A percentile compares a stretch with the other conserved stretches of the same genome.
Evolutionary conservation across 2,888 invertebrate genomes (phyloP).

Genomic region (Mongoloraphidia duomilia): DNA sequence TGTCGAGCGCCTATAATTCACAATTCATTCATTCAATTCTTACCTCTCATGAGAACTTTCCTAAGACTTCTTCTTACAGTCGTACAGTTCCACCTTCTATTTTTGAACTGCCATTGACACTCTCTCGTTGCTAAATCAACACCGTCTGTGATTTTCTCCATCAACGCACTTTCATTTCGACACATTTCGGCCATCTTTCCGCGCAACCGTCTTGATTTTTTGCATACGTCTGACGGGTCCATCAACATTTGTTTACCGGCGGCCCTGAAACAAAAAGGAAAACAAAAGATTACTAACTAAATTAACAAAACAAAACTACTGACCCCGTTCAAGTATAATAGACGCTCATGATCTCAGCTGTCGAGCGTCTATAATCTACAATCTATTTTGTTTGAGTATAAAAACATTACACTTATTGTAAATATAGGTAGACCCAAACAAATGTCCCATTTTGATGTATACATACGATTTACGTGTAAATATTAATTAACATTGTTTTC

Average conservation of each 20-base stretch:
- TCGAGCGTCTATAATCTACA: too few relatives aligned
- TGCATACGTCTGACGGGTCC: conserved; percentile 80
- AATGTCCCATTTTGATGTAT: too few relatives aligned
- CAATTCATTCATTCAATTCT: conserved; percentile 19
- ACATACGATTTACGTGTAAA: too few relatives aligned
- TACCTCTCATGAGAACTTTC: conserved; percentile 77
- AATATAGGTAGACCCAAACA: too few relatives aligned
- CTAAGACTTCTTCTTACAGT: conserved; percentile 64
- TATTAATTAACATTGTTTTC: too few relatives aligned
- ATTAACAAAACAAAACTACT: too few relatives aligned
- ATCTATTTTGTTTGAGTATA: too few relatives aligned
- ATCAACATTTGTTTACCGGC: conserved; percentile 75
- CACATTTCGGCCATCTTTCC: conserved; percentile 72
- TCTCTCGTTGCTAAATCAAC: conserved; percentile 70
- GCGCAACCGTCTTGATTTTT: conserved; percentile 62
- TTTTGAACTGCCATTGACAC: conserved; percentile 76
- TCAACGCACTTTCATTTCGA: conserved; percentile 63
- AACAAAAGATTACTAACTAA: conserved; percentile 3
- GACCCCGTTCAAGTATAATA: too few relatives aligned
- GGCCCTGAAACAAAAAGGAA: conserved; percentile 42
- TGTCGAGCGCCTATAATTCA: too few relatives aligned
- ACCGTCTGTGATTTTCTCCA: conserved; percentile 72
- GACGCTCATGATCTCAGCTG: too few relatives aligned
- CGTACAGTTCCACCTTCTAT: conserved; percentile 81
- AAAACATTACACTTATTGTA: too few relatives aligned